These are phyloP conservation scores for Stenodema calcarata DNA, from an alignment of 2,888 invertebrate genomes.

Conservation along the genomic window DNA sequence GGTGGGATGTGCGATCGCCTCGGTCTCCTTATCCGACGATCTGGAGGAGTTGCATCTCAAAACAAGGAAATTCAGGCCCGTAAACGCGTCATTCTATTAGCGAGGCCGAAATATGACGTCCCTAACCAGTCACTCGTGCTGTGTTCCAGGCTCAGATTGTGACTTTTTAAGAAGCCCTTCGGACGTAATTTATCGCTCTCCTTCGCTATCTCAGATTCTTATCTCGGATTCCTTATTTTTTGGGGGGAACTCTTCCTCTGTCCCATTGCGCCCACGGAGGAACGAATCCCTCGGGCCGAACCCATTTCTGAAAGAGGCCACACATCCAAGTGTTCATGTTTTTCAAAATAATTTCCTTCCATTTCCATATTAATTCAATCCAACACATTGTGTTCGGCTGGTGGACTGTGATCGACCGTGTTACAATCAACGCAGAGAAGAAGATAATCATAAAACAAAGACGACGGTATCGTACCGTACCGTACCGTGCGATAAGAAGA, in stretches of 20 bases:
- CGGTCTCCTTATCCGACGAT: not conserved
- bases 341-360: too few relatives aligned
- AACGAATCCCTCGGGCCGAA: not conserved
- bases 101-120: slow-evolving; percentile 24
- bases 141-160: slow-evolving; percentile 6
- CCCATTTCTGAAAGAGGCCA: not conserved
- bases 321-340: not conserved
- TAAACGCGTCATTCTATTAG: slow-evolving; percentile 23
- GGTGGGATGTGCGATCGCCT: not conserved
- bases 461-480: too few relatives aligned
- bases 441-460: too few relatives aligned
- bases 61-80: not conserved
- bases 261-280: not conserved
- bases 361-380: too few relatives aligned
- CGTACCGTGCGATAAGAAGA: too few relatives aligned
- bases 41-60: slow-evolving; percentile 3
- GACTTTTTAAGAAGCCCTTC: slow-evolving; percentile 30
- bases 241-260: not conserved
- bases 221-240: not conserved
- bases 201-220: not conserved
- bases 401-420: too few relatives aligned
- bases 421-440: too few relatives aligned
- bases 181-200: slow-evolving; percentile 3
- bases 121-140: not conserved
- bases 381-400: too few relatives aligned